Evolutionary conservation across 2,113 vertebrate species (phyloP).

Genomic region (Pseudonaja textilis): DNA sequence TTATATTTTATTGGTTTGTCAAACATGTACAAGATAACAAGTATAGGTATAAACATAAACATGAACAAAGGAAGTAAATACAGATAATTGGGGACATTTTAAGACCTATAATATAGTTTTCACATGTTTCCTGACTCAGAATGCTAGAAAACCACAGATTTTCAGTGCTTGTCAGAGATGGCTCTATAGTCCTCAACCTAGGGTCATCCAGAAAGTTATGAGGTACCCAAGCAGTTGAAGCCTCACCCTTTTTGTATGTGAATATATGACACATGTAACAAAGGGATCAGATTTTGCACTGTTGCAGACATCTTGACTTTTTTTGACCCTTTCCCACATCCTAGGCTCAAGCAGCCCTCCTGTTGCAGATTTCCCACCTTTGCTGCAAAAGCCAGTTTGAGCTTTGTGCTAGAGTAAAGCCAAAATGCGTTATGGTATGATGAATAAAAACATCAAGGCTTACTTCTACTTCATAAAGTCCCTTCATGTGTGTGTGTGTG

Average conservation of each 20-base stretch:
- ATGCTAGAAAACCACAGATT: neutral
- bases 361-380: neutral
- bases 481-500: neutral
- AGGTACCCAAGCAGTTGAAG: neutral
- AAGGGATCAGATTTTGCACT: neutral
- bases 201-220: neutral
- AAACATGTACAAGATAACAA: too few relatives aligned
- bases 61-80: too few relatives aligned
- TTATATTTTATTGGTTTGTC: too few relatives aligned
- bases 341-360: neutral
- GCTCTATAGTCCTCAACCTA: neutral
- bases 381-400: neutral
- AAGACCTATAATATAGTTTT: neutral
- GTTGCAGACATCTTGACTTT: neutral
- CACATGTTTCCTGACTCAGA: neutral
- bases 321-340: neutral
- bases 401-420: neutral
- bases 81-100: too few relatives aligned
- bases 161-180: neutral
- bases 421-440: neutral
- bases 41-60: too few relatives aligned
- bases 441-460: neutral
- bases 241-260: neutral
- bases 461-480: neutral
- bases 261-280: neutral